These are phyloP conservation scores for Pyrrhia umbra DNA, from an alignment of 2,888 invertebrate species.

Conservation along the genomic window DNA sequence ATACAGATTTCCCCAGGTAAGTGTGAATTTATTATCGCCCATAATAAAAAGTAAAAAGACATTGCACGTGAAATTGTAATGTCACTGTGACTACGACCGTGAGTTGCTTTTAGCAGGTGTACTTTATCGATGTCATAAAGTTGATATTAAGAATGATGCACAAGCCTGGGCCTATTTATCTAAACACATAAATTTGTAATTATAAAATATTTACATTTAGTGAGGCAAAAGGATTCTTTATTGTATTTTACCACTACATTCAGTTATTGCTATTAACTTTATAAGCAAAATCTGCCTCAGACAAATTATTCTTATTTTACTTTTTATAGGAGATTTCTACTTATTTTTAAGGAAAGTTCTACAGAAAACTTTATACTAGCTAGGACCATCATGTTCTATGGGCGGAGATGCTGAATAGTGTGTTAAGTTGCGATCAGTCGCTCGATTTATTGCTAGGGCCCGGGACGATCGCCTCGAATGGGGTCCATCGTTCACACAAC, in stretches of 20 bases:
- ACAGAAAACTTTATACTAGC: conserved; percentile 17
- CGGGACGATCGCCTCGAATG: conserved; percentile 61
- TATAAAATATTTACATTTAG: too few relatives aligned
- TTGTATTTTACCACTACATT: too few relatives aligned
- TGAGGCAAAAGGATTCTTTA: too few relatives aligned
- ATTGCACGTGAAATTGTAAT: conserved; percentile 54
- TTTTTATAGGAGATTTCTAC: too few relatives aligned
- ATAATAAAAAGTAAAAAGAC: conserved; percentile 61
- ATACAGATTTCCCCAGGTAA: conserved; percentile 71
- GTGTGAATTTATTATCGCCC: conserved; percentile 68
- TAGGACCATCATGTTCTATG: conserved; percentile 19
- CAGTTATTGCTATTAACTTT: too few relatives aligned
- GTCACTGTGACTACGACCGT: conserved; percentile 20
- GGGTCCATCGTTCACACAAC: conserved; percentile 64
- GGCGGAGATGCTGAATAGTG: conserved; percentile 58
- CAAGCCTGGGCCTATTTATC: too few relatives aligned
- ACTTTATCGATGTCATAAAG: conserved; percentile 9
- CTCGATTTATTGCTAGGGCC: conserved; percentile 65
- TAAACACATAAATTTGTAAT: too few relatives aligned
- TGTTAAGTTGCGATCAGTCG: conserved; percentile 63
- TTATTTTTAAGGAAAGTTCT: neutral
- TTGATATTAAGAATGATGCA: neutral
- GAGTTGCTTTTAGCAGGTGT: conserved; percentile 12
- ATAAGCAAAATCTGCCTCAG: too few relatives aligned
- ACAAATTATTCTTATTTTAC: conserved; percentile 2